Base-by-base conservation (phyloP, 92 coral and sea anemone species). In the Desmophyllum pertusum region DNA sequence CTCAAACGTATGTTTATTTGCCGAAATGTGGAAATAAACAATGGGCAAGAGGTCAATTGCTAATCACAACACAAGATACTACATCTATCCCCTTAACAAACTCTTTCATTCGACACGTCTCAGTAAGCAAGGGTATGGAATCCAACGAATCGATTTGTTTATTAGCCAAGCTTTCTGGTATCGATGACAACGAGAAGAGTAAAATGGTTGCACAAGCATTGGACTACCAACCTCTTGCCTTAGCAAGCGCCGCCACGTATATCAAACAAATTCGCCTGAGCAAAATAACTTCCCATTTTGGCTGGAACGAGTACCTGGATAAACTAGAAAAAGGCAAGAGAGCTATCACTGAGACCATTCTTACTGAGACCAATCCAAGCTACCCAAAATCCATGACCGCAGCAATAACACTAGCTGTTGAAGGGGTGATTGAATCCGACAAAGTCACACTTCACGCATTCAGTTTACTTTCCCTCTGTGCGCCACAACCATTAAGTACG, bases 341-440 rank as follows among this genome's bases (percentile, higher is more conserved):
- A 37, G 52, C 64, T 59, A 30, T 43, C n/a, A 89, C 89, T 6
- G 89, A 89, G 52, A 76, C 53, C 42, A 25, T 39, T 1, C 84
- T 69, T 42, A 6, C 76, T 13, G 53, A 88, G 25, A 84, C 75
- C 37, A 82, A 75, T 48, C 57, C 61, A 17, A 50, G 36, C 29
- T 83, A 80, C 33, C 70, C 63, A 41, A 36, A 77, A 69, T 36
- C 84, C 4, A 84, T 78, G 88, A 88, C 91, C 37, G 50, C 64
- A 40, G 88, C 92, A 70, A 78, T 77, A 17, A 66, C 50, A 65
- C 48, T 88, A 29, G 92, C 91, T 43, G 79, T 84, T 29, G 75
- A 83, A 29, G 73, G 61, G 36, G 67, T 31, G 9, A 59, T 62
- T 27, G 29, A 31, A 15, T 70, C 55, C 4, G 76, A 84, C 82